Conservation (phyloP, 2,888 invertebrate genomes). For the Electrophaes corylata region DNA sequence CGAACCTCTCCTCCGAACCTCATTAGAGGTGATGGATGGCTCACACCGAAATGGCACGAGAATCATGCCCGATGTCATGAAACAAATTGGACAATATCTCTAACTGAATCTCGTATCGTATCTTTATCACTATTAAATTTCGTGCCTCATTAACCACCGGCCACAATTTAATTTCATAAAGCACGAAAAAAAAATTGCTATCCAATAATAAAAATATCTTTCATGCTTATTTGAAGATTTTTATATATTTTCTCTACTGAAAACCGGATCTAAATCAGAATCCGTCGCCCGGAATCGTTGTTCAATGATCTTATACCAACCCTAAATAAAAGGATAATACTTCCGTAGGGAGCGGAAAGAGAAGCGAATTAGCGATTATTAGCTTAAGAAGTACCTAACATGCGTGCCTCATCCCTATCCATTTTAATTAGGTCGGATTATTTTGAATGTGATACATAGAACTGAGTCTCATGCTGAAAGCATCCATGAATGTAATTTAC, state of each 20-base stretch:
- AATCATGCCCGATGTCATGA: slow-evolving; percentile 46
- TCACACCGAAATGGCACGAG: slow-evolving; percentile 34
- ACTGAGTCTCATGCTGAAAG: slow-evolving; percentile 14
- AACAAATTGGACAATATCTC: slow-evolving; percentile 52
- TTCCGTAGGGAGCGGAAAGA: slow-evolving; percentile 19
- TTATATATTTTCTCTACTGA: too few relatives aligned
- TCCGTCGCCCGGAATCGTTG: slow-evolving; percentile 19
- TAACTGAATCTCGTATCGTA: slow-evolving; percentile 36
- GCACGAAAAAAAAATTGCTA: background rate
- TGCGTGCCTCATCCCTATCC: slow-evolving; percentile 22
- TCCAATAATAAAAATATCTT: too few relatives aligned
- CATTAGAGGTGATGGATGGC: slow-evolving; percentile 67
- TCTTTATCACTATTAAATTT: slow-evolving; percentile 37
- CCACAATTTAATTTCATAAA: slow-evolving; percentile 2
- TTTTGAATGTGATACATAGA: slow-evolving; percentile 22
- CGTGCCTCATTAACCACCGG: slow-evolving; percentile 9
- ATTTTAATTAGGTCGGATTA: slow-evolving; percentile 34
- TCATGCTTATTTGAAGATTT: too few relatives aligned
- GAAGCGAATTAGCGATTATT: slow-evolving; percentile 29
- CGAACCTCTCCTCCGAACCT: slow-evolving; percentile 42
- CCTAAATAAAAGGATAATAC: slow-evolving; percentile 28
- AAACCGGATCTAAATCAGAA: slow-evolving; percentile 27
- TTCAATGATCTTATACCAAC: slow-evolving; percentile 27
- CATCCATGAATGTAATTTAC: background rate
- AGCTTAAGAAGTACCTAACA: slow-evolving; percentile 21